Percentiles rank a stretch among this genome's conserved stretches.
Evolutionary conservation across 2,113 vertebrate genomes (phyloP).

Genomic region (Marmota flaviventris): DNA sequence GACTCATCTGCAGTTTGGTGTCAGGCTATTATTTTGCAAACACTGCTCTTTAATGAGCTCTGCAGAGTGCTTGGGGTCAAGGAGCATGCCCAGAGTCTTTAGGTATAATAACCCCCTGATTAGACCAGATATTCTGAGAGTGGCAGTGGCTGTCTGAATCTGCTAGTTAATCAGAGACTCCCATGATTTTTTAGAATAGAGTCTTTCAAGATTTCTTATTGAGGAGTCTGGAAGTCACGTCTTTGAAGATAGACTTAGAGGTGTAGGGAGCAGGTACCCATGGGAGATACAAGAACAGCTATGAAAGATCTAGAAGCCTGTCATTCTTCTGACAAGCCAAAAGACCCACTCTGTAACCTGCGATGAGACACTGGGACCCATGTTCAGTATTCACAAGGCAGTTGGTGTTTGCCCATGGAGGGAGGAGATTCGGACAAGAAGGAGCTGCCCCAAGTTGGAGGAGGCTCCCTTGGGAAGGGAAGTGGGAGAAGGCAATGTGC

Average conservation of each 20-base stretch:
- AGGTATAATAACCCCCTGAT: neutral
- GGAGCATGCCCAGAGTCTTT: neutral
- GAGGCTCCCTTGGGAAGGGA: neutral
- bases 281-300: neutral
- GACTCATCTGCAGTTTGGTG: neutral
- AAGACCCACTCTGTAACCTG: neutral
- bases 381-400: neutral
- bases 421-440: neutral
- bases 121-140: neutral
- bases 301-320: neutral
- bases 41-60: neutral
- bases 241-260: neutral
- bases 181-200: neutral
- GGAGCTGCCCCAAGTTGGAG: neutral
- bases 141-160: neutral
- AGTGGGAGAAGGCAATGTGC: neutral
- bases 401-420: neutral
- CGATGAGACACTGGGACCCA: too few relatives aligned
- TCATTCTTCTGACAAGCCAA: neutral
- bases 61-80: neutral
- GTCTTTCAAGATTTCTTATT: neutral
- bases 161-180: neutral
- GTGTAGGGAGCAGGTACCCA: neutral
- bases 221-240: neutral
- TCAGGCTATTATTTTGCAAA: neutral